Conservation (phyloP, 2,888 invertebrate species). For the Cremastinae sp. region DNA sequence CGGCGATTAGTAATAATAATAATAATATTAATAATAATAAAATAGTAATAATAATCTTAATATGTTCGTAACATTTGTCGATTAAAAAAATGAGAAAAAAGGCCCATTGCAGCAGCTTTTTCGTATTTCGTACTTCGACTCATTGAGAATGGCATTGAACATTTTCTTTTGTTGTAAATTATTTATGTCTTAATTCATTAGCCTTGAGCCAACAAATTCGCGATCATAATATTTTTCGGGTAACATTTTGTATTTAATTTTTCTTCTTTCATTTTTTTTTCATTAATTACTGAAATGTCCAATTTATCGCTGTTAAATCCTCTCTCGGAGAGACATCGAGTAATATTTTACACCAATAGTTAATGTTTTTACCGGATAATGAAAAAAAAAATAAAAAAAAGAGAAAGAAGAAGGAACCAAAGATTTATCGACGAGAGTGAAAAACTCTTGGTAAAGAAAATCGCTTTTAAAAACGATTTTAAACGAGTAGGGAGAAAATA, state of each 20-base stretch:
- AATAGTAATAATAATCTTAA: constrained; percentile 39
- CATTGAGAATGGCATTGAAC: constrained; percentile 41
- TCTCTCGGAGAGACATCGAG: constrained; percentile 13
- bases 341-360: constrained; percentile 57
- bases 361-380: constrained; percentile 52
- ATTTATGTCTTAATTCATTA: constrained; percentile 62
- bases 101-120: constrained; percentile 59
- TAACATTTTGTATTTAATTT: constrained; percentile 32
- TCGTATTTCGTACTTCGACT: constrained; percentile 17
- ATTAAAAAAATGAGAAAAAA: constrained; percentile 40
- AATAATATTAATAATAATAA: constrained; percentile 48
- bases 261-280: constrained; percentile 42
- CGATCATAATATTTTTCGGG: constrained; percentile 55
- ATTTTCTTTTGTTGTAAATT: constrained; percentile 64
- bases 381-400: constrained; percentile 31
- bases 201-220: constrained; percentile 52
- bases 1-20: constrained; percentile 33
- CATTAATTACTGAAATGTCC: constrained; percentile 19
- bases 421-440: constrained; percentile 11
- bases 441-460: not conserved
- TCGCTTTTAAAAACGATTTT: not conserved
- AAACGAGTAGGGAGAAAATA: constrained; percentile 4
- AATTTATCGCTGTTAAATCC: constrained; percentile 38
- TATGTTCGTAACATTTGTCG: constrained; percentile 54
- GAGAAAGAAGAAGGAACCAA: constrained; percentile 41